Base-by-base conservation (phyloP, 2,888 invertebrate species). In the Leucophora obtusa region DNA sequence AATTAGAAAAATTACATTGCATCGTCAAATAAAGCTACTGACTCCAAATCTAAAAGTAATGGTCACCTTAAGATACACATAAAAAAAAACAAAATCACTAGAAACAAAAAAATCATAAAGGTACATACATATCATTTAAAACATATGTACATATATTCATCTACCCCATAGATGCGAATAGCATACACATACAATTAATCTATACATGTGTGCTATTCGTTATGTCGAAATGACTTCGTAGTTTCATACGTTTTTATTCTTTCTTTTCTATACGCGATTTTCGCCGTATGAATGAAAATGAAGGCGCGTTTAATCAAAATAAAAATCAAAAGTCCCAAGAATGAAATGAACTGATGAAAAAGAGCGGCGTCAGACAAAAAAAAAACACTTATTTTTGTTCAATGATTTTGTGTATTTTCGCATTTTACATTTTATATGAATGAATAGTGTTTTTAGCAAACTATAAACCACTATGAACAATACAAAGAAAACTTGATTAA, bases 291-390 rank as follows among this genome's bases (percentile, higher is more conserved):
- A 81, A 81, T 81, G 77, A 81, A 81, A 81, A 81, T 74, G 60
- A 81, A 81, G 60, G 80, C 76, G 76, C 80, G 76, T 77, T 81
- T 72, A 73, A 77, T 66, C 63, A 81, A 73, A 72, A 72, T 35
- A 70, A 80, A 60, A 47, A 24, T 21, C 35, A 70, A 24, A 51
- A 14, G 14, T 4, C 2, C 6, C 28, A 72, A 68, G n/a, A 73
- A 72, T n/a, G 56, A 69, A 24, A 53, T 33, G 9, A 58, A 69
- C 24, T 38, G 7, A 56, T 58, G 43, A 33, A 59, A 65, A 24
- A 35, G 28, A n/a, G 11, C 24, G 7, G 54, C 28, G 11, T 14
- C n/a, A 4, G 14, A 28, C 54, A 56, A 17, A 51, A 47, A 28
- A 63, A 63, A 14, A 63, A 50, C 5, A 15, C 35, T 53, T 63